Percentiles rank a stretch among this genome's conserved stretches.
Conservation (phyloP, 1,140 invertebrate species). For the Sitophilus oryzae region DNA sequence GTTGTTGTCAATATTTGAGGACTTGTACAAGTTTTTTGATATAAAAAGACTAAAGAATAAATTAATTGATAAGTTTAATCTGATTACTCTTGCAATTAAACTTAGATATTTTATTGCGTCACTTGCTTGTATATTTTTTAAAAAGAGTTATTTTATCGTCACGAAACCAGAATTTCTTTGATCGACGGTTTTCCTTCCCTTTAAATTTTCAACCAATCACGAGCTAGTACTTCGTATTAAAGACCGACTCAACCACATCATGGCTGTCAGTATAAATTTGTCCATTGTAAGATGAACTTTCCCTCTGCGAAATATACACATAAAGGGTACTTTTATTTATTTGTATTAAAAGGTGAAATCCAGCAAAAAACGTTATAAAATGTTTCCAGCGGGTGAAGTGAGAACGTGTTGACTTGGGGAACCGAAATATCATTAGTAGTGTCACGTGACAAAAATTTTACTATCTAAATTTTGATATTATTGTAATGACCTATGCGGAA, state of each 20-base stretch:
- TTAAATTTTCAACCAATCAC: slow-evolving; percentile 53
- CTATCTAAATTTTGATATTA: background rate
- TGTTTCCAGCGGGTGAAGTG: slow-evolving; percentile 34
- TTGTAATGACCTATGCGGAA: background rate
- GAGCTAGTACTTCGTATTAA: slow-evolving; percentile 59
- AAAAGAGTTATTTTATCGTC: too few relatives aligned
- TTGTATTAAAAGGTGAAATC: slow-evolving; percentile 29
- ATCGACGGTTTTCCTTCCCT: slow-evolving; percentile 23
- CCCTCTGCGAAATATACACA: slow-evolving; percentile 53
- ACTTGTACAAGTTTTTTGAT: too few relatives aligned
- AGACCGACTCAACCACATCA: slow-evolving; percentile 71
- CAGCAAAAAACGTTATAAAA: slow-evolving; percentile 32
- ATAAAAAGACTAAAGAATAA: too few relatives aligned
- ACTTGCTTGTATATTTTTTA: too few relatives aligned
- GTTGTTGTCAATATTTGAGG: background rate
- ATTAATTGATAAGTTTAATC: too few relatives aligned
- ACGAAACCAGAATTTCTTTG: slow-evolving; percentile 2
- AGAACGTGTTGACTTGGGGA: slow-evolving; percentile 13
- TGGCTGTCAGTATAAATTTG: slow-evolving; percentile 87
- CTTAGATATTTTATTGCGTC: too few relatives aligned
- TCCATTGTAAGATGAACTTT: slow-evolving; percentile 71
- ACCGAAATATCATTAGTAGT: too few relatives aligned
- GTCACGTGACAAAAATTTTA: too few relatives aligned
- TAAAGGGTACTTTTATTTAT: slow-evolving; percentile 33
- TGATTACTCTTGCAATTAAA: slow-evolving; percentile 4